Evolutionary conservation across 2,888 invertebrate species (phyloP), one percentile per base, ranked within the genome.

Genomic region (Callosobruchus maculatus): DNA sequence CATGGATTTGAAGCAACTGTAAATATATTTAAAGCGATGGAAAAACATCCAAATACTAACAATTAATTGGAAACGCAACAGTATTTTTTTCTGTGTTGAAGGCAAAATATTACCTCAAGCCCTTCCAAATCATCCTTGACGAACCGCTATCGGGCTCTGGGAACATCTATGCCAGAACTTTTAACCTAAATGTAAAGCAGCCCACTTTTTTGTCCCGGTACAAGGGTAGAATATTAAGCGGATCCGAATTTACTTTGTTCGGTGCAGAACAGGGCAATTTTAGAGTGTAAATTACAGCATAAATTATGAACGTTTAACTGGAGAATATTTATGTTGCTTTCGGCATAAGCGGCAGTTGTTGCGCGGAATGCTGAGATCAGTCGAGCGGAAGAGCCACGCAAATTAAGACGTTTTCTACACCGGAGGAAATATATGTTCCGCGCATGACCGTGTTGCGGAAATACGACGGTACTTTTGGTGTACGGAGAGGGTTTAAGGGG

Each of bases 131-230:
- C 9, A 30, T 30, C 30, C 30, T 30, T 30, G 30, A 30, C 30
- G 30, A 30, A 30, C 13, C 49, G 49, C 49, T 18, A 7, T 18
- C 49, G 49, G 13, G 5, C 1, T 49, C 18, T 7, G 49, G 13
- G 74, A 77, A 77, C 75, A 74, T 75, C 76, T 71, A 70, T 74
- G 72, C 74, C 71, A 71, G 74, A 78, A 78, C 74, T 77, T 78
- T 74, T 74, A 76, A 76, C 76, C 74, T 76, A 75, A 75, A 78
- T 77, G 77, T 76, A 75, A 77, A 76, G 74, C 74, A 73, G 73
- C 75, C 13, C 49, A 49, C 49, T 49, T 49, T 30, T 49, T 49
- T 49, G 74, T 74, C 31, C 21, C 70, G 68, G 69, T 21, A 49
- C 49, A 22, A 20, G 49, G 21, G 22, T 22, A 49, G 71, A 71